These are phyloP conservation scores for Pseudoatta argentina DNA, from an alignment of 1,140 invertebrate species.

Conservation along the genomic window DNA sequence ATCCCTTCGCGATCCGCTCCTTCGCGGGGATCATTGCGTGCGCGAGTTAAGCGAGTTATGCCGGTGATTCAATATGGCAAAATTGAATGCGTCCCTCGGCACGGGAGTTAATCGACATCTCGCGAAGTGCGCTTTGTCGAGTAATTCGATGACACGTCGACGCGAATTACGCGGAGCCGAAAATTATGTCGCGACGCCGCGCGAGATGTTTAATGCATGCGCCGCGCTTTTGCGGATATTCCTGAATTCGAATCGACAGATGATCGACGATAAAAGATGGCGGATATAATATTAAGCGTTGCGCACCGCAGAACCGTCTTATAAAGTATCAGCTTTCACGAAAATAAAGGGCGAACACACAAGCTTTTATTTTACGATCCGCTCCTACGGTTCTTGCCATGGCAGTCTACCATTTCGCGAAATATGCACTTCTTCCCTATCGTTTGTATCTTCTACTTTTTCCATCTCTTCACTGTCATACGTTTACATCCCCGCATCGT, in stretches of 20 bases:
- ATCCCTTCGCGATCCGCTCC: slow-evolving; percentile 36
- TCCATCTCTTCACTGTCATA: slow-evolving; percentile 16
- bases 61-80: slow-evolving; percentile 44
- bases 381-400: background rate
- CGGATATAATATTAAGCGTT: slow-evolving; percentile 30
- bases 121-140: slow-evolving; percentile 53
- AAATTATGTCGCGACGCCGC: slow-evolving; percentile 38
- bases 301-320: background rate
- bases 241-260: slow-evolving; percentile 18
- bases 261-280: slow-evolving; percentile 44
- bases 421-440: slow-evolving; percentile 20
- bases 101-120: slow-evolving; percentile 70
- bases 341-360: slow-evolving; percentile 10
- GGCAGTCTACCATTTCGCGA: slow-evolving; percentile 1
- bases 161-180: slow-evolving; percentile 31
- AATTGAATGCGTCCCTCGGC: slow-evolving; percentile 65
- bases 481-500: slow-evolving; percentile 23
- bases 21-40: slow-evolving; percentile 62
- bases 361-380: slow-evolving; percentile 29
- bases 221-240: background rate
- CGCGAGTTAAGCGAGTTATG: slow-evolving; percentile 71
- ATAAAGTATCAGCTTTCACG: slow-evolving; percentile 16
- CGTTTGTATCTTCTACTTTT: slow-evolving; percentile 24
- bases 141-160: slow-evolving; percentile 22
- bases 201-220: slow-evolving; percentile 28